Conservation (phyloP, 2,797 vertebrate genomes). For the Takifugu ocellatus region DNA sequence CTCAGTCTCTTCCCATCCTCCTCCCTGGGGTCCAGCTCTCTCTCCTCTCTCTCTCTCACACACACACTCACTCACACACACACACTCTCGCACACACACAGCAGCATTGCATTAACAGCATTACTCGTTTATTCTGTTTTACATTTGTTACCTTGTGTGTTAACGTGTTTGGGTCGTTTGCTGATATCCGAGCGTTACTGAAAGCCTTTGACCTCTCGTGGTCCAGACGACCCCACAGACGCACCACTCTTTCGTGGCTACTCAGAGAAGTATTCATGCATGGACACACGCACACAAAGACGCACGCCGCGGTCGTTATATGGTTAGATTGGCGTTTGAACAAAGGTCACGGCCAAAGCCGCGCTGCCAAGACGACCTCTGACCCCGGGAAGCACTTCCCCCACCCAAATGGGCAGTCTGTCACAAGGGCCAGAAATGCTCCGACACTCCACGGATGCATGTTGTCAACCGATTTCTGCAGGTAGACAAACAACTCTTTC, state of each 20-base stretch:
- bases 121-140: no score
- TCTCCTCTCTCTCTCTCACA: slow-evolving; percentile 24
- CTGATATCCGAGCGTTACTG: slow-evolving; percentile 14
- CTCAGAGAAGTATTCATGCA: slow-evolving; percentile 29
- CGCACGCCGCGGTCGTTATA: slow-evolving; percentile 28
- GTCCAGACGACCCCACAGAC: slow-evolving; percentile 15
- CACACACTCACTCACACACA: not conserved
- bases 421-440: slow-evolving; percentile 34
- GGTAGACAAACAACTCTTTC: slow-evolving; percentile 2
- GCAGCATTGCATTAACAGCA: no score
- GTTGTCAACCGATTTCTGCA: slow-evolving; percentile 1
- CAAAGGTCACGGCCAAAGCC: slow-evolving; percentile 71
- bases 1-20: slow-evolving; percentile 61
- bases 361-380: slow-evolving; percentile 60
- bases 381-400: slow-evolving; percentile 51
- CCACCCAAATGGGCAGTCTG: slow-evolving; percentile 47
- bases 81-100: not conserved
- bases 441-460: slow-evolving; percentile 3
- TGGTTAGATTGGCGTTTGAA: slow-evolving; percentile 50
- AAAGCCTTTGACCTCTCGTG: slow-evolving; percentile 48
- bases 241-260: slow-evolving; percentile 1
- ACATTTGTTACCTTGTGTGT: not conserved
- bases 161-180: slow-evolving; percentile 12
- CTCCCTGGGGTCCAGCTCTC: slow-evolving; percentile 65
- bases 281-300: slow-evolving; percentile 1